phyloP scores from a whole-genome alignment of 2,113 vertebrate species.

The Misgurnus anguillicaudatus region DNA sequence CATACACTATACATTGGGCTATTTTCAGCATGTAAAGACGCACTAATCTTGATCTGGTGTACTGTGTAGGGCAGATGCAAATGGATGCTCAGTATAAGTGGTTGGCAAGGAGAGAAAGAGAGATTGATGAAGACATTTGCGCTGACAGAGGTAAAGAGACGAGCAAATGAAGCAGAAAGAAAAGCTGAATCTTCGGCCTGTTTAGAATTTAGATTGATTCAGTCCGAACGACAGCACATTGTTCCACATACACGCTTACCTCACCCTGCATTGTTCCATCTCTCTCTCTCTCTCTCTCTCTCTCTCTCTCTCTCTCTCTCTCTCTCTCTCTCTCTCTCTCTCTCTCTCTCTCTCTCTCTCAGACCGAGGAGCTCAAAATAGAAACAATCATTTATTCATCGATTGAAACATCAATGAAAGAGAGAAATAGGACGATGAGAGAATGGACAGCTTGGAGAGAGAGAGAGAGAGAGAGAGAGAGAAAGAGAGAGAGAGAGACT shows the following conservation, averaged over 20 bases:
- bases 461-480: slow-evolving; percentile 15
- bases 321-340: too few species aligned
- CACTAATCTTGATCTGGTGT: too few species aligned
- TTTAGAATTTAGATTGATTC: slow-evolving; percentile 32
- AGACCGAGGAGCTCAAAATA: slow-evolving; percentile 69
- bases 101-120: background rate
- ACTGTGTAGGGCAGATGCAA: background rate
- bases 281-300: slow-evolving; percentile 8
- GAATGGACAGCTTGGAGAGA: background rate
- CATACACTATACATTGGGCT: too few species aligned
- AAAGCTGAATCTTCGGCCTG: background rate
- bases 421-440: slow-evolving; percentile 50
- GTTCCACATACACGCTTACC: background rate
- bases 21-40: too few species aligned
- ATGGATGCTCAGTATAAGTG: background rate
- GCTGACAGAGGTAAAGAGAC: slow-evolving; percentile 25
- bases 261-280: background rate
- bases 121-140: slow-evolving; percentile 7
- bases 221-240: slow-evolving; percentile 1
- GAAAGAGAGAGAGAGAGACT: background rate
- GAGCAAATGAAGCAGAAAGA: background rate
- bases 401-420: slow-evolving; percentile 74
- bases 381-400: slow-evolving; percentile 79
- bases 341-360: background rate
- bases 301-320: too few species aligned